Conservation (phyloP, 2,113 vertebrate genomes). For the Sclerurus mexicanus region DNA sequence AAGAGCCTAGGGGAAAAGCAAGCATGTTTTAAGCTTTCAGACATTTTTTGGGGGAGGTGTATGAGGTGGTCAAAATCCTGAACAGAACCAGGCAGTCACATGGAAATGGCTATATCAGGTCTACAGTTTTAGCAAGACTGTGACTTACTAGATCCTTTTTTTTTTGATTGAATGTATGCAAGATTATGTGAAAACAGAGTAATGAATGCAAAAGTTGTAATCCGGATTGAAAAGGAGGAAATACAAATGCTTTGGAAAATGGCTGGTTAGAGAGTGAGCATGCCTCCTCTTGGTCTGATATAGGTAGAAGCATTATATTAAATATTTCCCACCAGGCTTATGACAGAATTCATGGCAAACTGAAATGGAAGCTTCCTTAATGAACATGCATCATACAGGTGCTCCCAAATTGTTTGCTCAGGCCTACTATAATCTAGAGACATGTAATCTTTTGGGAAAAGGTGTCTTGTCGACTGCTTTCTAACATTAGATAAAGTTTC, state of each 20-base stretch:
- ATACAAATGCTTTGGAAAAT: background rate
- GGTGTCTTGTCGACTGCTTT: background rate
- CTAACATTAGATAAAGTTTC: background rate
- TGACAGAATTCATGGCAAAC: background rate
- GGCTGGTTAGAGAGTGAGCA: background rate
- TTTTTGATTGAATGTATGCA: background rate
- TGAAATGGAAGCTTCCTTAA: background rate
- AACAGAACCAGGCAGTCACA: background rate
- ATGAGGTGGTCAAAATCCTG: background rate
- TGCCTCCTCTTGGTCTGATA: fast-evolving
- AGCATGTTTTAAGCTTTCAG: background rate
- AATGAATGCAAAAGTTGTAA: background rate
- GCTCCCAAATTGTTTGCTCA: background rate
- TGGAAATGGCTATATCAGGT: background rate
- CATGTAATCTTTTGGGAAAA: background rate
- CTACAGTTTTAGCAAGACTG: background rate
- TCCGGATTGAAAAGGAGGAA: background rate
- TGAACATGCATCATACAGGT: background rate
- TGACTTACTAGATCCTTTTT: background rate
- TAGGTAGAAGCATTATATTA: background rate
- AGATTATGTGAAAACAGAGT: background rate
- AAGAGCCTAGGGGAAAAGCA: background rate
- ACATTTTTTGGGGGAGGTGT: background rate
- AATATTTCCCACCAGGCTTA: background rate
- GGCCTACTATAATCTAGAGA: background rate